These are phyloP conservation scores for Gymnarchus niloticus DNA, from an alignment of 2,113 vertebrate species.

Conservation along the genomic window DNA sequence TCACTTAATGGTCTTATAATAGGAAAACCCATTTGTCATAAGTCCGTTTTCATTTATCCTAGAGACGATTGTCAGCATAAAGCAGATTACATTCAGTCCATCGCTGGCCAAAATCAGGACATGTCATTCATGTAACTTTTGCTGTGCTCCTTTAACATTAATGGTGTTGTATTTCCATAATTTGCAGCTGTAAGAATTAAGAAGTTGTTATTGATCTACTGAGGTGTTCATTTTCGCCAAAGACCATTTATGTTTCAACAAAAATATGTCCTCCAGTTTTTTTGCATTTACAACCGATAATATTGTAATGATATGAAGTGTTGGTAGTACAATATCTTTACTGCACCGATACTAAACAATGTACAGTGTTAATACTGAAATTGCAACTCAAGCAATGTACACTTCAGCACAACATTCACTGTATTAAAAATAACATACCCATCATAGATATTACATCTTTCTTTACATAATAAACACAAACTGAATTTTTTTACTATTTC, in stretches of 20 bases:
- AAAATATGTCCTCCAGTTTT: background rate
- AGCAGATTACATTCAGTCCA: background rate
- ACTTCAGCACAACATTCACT: too few relatives aligned
- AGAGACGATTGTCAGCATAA: background rate
- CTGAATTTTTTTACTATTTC: background rate
- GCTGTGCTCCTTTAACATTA: background rate
- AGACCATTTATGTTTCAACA: background rate
- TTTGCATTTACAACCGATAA: background rate
- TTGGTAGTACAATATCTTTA: background rate
- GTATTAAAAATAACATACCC: too few relatives aligned
- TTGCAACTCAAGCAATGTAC: background rate
- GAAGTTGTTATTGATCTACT: background rate
- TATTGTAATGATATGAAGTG: background rate
- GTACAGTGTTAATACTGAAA: background rate
- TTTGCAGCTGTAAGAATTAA: background rate
- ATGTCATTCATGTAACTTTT: background rate
- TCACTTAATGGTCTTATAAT: constrained; percentile 9
- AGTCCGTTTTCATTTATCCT: background rate
- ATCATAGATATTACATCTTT: background rate
- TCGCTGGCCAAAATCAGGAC: background rate
- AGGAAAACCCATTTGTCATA: background rate
- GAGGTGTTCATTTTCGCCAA: background rate
- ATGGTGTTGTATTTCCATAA: background rate
- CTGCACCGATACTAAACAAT: background rate
- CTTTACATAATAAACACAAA: background rate